Conservation (phyloP, 1,140 invertebrate species). For the Fopius arisanus region DNA sequence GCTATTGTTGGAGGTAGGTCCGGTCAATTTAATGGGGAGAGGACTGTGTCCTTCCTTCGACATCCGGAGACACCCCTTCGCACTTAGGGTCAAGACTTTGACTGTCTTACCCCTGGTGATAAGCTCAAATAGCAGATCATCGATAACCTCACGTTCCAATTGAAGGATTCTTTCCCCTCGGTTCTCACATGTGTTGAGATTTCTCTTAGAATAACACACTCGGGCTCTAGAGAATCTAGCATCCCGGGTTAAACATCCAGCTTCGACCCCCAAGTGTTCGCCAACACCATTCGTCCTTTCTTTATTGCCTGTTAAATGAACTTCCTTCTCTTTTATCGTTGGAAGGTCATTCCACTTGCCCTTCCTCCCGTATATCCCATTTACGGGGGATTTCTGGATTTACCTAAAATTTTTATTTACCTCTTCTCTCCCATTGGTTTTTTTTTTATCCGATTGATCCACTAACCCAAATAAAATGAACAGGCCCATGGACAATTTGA, state of each 20-base stretch:
- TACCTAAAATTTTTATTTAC: background rate
- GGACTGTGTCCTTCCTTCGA: background rate
- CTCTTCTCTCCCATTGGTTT: slow-evolving; percentile 33
- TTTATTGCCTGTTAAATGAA: slow-evolving; percentile 10
- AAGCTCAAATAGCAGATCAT: slow-evolving; percentile 1
- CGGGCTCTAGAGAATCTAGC: background rate
- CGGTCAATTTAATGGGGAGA: background rate
- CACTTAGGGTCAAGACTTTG: background rate
- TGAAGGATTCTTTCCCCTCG: background rate
- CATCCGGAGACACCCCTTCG: background rate
- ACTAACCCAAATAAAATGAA: slow-evolving; percentile 18
- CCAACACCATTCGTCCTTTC: background rate
- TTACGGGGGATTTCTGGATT: background rate
- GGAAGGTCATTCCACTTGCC: background rate
- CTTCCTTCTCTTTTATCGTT: background rate
- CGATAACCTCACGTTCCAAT: slow-evolving; percentile 3
- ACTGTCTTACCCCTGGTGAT: background rate
- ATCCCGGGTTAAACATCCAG: background rate
- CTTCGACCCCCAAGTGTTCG: background rate
- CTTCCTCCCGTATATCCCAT: background rate
- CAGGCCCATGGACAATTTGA: slow-evolving; percentile 34
- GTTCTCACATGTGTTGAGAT: background rate
- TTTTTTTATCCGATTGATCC: slow-evolving; percentile 35
- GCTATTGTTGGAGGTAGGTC: background rate
- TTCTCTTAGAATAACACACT: background rate